Conservation (phyloP, 1,140 invertebrate species). For the Reticulitermes speratus region DNA sequence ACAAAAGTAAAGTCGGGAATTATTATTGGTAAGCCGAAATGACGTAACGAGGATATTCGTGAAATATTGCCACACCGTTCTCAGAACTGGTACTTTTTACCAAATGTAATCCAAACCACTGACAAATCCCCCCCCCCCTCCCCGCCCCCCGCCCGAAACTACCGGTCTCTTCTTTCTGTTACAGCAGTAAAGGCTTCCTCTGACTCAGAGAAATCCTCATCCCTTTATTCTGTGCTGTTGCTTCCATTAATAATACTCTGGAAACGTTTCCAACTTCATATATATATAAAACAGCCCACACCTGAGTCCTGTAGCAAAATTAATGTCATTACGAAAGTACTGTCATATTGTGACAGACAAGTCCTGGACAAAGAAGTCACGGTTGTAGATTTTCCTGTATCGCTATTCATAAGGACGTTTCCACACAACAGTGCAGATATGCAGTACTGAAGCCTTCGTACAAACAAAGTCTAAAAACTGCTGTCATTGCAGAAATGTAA, state of each 20-base stretch:
- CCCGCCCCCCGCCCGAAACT: background rate
- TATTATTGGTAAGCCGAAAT: constrained; percentile 85
- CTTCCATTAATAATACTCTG: background rate
- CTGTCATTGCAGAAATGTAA: too few relatives aligned
- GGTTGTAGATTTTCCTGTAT: too few relatives aligned
- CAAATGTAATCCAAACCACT: background rate
- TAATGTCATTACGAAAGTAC: background rate
- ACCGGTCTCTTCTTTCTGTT: too few relatives aligned
- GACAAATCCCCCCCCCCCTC: background rate
- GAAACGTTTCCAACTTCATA: background rate
- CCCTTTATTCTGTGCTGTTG: background rate
- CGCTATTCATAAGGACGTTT: too few relatives aligned
- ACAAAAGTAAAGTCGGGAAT: constrained; percentile 95
- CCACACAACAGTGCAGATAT: too few relatives aligned
- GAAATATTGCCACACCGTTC: background rate
- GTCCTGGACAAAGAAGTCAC: background rate
- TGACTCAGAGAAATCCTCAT: background rate
- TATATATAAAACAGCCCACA: background rate
- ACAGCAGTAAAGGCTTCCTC: background rate
- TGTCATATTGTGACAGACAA: background rate
- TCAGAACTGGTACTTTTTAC: background rate
- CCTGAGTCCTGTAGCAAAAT: background rate
- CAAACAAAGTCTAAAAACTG: too few relatives aligned
- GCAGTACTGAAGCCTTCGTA: too few relatives aligned
- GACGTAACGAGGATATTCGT: background rate